phyloP scores from a whole-genome alignment of 2,113 vertebrate species.

The Oreochromis aureus region DNA sequence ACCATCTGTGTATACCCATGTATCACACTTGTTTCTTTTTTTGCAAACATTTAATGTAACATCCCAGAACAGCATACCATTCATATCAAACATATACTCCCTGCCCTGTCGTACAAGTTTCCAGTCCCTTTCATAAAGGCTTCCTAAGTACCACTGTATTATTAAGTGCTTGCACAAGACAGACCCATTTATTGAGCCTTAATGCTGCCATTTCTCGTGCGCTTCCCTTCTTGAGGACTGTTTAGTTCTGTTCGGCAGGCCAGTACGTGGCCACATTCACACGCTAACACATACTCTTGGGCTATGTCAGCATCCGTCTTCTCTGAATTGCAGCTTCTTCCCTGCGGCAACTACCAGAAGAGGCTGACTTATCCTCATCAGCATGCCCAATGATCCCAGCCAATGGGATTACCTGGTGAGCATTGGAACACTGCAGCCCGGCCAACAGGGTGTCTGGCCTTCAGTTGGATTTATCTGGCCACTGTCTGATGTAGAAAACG shows the following conservation, averaged over 20 bases:
- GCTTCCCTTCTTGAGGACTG: constrained; percentile 21
- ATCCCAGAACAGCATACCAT: neutral
- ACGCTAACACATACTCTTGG: neutral
- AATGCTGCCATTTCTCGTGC: neutral
- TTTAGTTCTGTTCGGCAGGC: neutral
- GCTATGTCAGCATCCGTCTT: neutral
- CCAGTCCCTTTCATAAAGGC: neutral
- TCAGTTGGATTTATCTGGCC: neutral
- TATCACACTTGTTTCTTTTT: neutral
- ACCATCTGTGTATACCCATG: neutral
- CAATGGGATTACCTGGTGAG: constrained; percentile 31
- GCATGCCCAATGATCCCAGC: neutral
- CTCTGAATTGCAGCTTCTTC: neutral
- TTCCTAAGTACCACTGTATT: neutral
- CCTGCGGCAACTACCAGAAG: neutral
- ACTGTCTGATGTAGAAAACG: neutral
- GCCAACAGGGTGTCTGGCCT: neutral
- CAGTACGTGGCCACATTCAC: neutral
- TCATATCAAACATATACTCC: neutral
- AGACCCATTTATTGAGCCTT: constrained; percentile 4
- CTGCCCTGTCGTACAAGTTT: neutral
- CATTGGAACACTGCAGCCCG: neutral
- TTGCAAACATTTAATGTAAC: constrained; percentile 6
- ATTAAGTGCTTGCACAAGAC: neutral
- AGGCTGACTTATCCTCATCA: neutral